These are phyloP conservation scores for Apotomis turbidana DNA, from an alignment of 2,888 invertebrate genomes.

Conservation along the genomic window DNA sequence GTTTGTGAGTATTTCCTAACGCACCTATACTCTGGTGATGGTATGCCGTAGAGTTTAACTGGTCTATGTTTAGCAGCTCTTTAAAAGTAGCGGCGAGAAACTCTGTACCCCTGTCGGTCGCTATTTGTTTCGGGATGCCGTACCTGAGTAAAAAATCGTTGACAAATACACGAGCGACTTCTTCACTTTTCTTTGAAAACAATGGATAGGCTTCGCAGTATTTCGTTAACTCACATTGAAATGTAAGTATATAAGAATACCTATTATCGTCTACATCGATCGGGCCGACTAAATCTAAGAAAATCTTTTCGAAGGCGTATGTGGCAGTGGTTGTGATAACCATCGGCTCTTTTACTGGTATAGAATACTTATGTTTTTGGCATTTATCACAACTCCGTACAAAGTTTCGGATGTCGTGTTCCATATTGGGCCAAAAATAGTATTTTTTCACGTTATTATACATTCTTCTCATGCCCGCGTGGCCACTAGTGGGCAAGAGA, in stretches of 20 bases:
- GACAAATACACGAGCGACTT: constrained; percentile 1
- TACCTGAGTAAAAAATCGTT: constrained; percentile 2
- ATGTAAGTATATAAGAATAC: not conserved
- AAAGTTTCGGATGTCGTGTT: constrained; percentile 3
- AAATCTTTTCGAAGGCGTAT: not conserved
- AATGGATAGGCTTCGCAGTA: not conserved
- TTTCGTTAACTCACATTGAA: not conserved
- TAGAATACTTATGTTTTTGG: not conserved
- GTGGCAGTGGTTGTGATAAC: constrained; percentile 3
- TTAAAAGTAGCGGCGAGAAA: not conserved
- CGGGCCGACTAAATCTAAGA: not conserved
- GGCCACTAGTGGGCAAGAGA: constrained; percentile 13
- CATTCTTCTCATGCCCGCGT: constrained; percentile 15
- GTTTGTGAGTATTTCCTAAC: not conserved
- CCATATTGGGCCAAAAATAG: constrained; percentile 5
- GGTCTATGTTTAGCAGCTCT: not conserved
- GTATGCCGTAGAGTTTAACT: not conserved
- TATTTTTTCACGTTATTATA: constrained; percentile 1
- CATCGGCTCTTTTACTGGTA: not conserved
- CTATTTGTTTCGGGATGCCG: constrained; percentile 1
- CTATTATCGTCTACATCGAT: not conserved
- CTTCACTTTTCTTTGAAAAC: not conserved
- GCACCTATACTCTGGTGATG: constrained; percentile 2
- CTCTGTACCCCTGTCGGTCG: not conserved
- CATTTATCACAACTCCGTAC: not conserved